These are phyloP conservation scores for Erebia epiphron DNA, from an alignment of 2,888 invertebrate species.

Conservation along the genomic window DNA sequence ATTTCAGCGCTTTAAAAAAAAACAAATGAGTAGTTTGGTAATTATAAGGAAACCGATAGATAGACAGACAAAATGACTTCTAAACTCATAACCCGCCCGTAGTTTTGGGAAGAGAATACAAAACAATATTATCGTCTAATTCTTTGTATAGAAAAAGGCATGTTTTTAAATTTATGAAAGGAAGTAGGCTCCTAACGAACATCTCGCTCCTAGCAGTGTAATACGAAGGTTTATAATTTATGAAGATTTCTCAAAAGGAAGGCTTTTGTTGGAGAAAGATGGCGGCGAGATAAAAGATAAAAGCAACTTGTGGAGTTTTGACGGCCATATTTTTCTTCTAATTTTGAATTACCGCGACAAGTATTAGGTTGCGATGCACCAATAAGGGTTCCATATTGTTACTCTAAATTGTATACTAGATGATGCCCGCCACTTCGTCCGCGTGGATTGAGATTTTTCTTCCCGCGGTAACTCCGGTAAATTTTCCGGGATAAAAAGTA, in stretches of 20 bases:
- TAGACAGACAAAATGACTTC: no score
- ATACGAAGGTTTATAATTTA: slow-evolving; percentile 22
- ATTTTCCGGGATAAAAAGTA: no score
- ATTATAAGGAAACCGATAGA: no score
- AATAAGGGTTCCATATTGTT: neutral
- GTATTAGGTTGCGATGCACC: neutral
- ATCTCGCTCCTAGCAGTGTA: neutral
- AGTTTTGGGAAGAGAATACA: neutral
- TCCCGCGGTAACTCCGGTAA: no score
- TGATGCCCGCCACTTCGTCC: no score
- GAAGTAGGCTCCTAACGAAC: slow-evolving; percentile 21
- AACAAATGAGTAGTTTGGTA: no score
- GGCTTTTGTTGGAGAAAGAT: slow-evolving; percentile 1
- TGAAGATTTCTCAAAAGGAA: slow-evolving; percentile 10
- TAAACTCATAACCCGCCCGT: no score
- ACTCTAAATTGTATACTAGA: no score
- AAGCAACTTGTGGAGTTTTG: neutral
- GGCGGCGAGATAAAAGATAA: neutral
- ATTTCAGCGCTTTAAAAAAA: no score
- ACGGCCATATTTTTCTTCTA: neutral
- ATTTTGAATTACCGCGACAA: neutral
- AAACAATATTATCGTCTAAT: neutral
- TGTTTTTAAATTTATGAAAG: slow-evolving; percentile 12
- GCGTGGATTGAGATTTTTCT: no score
- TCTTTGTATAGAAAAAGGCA: slow-evolving; percentile 6